Evolutionary conservation across 1,140 invertebrate species (phyloP).

Genomic region (Ceratoteleas bidentatus): DNA sequence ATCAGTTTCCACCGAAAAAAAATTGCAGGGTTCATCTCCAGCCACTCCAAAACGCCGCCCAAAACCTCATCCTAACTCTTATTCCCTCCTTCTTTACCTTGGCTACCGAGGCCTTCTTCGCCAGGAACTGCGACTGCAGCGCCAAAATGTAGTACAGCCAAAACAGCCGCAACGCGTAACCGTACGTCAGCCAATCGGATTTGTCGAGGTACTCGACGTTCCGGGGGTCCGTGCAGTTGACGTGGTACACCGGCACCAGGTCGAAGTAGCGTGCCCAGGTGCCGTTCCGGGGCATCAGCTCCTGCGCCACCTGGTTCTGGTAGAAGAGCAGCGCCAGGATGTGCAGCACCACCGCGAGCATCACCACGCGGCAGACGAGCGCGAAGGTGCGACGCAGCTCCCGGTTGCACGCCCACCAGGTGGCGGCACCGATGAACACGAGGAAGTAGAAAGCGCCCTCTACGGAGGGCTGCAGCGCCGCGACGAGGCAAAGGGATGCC

Average conservation of each 20-base stretch:
- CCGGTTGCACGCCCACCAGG: conserved; percentile 93
- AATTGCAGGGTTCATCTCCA: too few relatives aligned
- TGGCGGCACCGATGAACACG: conserved; percentile 91
- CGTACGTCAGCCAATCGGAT: conserved; percentile 86
- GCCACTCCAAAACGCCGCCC: too few relatives aligned
- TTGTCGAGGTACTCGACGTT: conserved; percentile 82
- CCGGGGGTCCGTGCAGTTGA: conserved; percentile 85
- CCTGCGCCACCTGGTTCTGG: conserved; percentile 92
- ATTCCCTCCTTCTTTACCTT: conserved; percentile 86
- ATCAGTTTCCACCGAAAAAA: too few relatives aligned
- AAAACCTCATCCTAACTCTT: too few relatives aligned
- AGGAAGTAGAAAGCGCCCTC: conserved; percentile 92
- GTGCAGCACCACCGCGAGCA: conserved; percentile 89
- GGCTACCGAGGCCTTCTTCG: too few relatives aligned
- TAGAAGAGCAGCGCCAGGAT: conserved; percentile 90
- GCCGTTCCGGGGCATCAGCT: conserved; percentile 86
- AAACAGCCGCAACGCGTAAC: conserved; percentile 88
- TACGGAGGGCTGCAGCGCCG: conserved; percentile 89
- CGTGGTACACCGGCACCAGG: conserved; percentile 83
- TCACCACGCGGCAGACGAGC: conserved; percentile 86
- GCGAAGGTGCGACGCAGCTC: conserved; percentile 88
- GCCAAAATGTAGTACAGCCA: conserved; percentile 88
- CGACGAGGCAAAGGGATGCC: conserved; percentile 88
- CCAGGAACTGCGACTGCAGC: conserved; percentile 86
- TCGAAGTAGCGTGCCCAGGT: conserved; percentile 88